Conservation (phyloP, 2,888 invertebrate genomes). For the Acanthoscelides obtectus region DNA sequence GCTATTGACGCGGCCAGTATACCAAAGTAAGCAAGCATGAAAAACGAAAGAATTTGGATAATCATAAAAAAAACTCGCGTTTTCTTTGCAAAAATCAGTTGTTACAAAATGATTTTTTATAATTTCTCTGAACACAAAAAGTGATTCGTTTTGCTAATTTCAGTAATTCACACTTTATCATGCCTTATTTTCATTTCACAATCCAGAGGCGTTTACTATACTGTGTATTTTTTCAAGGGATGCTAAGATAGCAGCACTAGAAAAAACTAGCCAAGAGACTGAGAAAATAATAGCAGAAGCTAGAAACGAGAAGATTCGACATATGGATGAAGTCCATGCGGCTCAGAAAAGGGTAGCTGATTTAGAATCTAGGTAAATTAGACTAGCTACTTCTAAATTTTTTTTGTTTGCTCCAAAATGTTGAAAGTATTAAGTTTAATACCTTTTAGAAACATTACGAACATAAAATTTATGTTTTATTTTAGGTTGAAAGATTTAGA, state of each 20-base stretch:
- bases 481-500: slow-evolving; percentile 76
- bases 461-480: slow-evolving; percentile 6
- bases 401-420: not conserved
- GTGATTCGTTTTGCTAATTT: too few relatives aligned
- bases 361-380: slow-evolving; percentile 68
- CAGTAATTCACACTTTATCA: too few relatives aligned
- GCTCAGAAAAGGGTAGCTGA: slow-evolving; percentile 83
- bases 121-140: too few relatives aligned
- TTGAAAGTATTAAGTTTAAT: not conserved
- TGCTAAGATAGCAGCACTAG: slow-evolving; percentile 78
- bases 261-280: slow-evolving; percentile 77
- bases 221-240: slow-evolving; percentile 52
- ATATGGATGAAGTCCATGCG: slow-evolving; percentile 84
- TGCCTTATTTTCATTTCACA: too few relatives aligned
- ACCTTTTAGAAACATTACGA: not conserved
- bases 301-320: slow-evolving; percentile 77
- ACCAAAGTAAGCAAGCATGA: slow-evolving; percentile 58
- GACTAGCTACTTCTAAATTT: not conserved
- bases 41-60: too few relatives aligned
- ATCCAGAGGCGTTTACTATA: too few relatives aligned
- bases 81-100: too few relatives aligned
- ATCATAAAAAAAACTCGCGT: too few relatives aligned
- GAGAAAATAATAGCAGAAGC: slow-evolving; percentile 83
- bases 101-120: too few relatives aligned
- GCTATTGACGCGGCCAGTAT: slow-evolving; percentile 77